Conservation (phyloP, 2,797 vertebrate species). For the Aselliscus stoliczkanus region DNA sequence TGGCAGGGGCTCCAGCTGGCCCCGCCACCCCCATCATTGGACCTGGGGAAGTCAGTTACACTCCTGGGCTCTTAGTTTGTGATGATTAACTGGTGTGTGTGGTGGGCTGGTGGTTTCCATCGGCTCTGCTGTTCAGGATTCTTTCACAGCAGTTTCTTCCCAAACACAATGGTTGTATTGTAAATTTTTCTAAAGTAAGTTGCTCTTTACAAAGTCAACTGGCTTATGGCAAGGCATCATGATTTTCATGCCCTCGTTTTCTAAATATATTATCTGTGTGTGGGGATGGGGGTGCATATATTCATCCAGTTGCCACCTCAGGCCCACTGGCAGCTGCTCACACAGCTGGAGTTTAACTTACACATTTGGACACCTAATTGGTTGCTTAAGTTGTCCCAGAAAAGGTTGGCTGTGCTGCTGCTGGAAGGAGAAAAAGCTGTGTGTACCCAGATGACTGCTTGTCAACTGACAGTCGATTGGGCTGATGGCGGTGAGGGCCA, state of each 20-base stretch:
- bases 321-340: background rate
- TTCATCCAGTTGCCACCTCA: background rate
- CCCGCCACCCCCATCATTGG: accelerated
- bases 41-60: no score
- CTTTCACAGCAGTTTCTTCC: background rate
- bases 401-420: background rate
- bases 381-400: background rate
- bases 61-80: background rate
- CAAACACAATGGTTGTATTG: background rate
- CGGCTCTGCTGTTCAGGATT: background rate
- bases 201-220: background rate
- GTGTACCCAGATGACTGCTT: background rate
- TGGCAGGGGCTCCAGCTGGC: accelerated
- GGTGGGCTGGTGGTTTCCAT: no score
- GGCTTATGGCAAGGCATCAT: background rate
- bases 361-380: background rate
- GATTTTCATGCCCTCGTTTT: background rate
- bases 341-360: background rate
- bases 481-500: background rate
- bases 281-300: no score
- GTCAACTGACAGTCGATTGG: background rate
- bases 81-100: no score
- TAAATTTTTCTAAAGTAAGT: background rate
- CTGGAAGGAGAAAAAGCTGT: background rate
- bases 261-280: background rate